Base-by-base conservation (phyloP, 2,888 invertebrate species). In the Aproaerema taeniolella region DNA sequence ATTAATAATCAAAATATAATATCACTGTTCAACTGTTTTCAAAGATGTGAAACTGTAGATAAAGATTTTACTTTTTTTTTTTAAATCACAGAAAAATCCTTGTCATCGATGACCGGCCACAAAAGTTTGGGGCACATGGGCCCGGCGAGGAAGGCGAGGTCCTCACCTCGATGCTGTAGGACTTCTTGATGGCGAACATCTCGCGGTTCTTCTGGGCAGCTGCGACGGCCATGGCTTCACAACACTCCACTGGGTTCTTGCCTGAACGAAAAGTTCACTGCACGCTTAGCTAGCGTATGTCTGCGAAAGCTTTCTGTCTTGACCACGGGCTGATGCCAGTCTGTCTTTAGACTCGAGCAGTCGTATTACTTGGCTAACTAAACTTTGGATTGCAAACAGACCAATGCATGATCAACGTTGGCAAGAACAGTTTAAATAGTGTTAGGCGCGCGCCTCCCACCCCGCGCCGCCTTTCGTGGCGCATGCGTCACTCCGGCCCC, bases 101-200 rank as follows among this genome's bases (percentile, higher is more conserved):
- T 16, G 26, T 34, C 26, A 11, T 25, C 32, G 41, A 31, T 38
- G 44, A 45, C 50, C 51, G 46, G 45, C 48, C 47, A 50, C 45
- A 50, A 48, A 47, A 50, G 46, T 49, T 48, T 47, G 43, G 45
- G 47, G 41, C 51, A 39, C 52, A 43, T 44, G 38, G 35, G 42
- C 43, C 51, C 50, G 55, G 49, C 36, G 52, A 51, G 32, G 28
- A 31, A 12, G 53, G 50, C 55, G 53, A 55, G 53, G 52, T 68
- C 87, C 94, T 92, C 88, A 96, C 97, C 95, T 97, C 97, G 81
- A 97, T 95, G 89, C 96, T 96, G 91, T 97, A 97, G 55, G 96
- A 96, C 81, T 97, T 97, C 89, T 96, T 96, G 89, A 96, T 96
- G 80, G 96, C 96, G 91, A 96, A 96, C 93, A 96, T 94, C 87